Conservation (phyloP, 1,140 invertebrate genomes). For the Pseudachorutes palmiensis region DNA sequence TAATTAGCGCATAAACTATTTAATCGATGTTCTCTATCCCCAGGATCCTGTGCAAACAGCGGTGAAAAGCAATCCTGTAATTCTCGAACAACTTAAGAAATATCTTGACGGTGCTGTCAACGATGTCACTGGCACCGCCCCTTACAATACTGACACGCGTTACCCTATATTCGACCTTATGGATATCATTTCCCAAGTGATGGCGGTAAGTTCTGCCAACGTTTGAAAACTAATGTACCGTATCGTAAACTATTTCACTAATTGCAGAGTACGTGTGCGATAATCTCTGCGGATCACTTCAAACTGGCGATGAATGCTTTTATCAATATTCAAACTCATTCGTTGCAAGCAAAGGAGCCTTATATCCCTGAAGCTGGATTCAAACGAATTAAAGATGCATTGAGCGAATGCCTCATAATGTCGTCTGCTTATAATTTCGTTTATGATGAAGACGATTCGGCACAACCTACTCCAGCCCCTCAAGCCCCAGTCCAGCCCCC, state of each 20-base stretch:
- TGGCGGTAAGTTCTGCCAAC: constrained; percentile 18
- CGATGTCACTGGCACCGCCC: background rate
- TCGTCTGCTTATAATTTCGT: constrained; percentile 19
- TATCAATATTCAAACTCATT: constrained; percentile 22
- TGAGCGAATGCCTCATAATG: constrained; percentile 17
- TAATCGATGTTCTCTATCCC: no score
- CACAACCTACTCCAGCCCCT: background rate
- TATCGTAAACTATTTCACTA: background rate
- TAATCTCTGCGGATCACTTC: constrained; percentile 15
- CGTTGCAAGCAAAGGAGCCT: constrained; percentile 24
- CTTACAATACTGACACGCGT: background rate
- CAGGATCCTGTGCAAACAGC: background rate
- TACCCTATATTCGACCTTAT: constrained; percentile 21
- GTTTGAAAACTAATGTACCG: background rate
- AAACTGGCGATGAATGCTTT: constrained; percentile 25
- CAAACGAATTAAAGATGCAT: constrained; percentile 19
- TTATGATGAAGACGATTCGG: background rate
- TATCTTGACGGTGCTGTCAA: background rate
- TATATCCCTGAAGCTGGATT: constrained; percentile 25
- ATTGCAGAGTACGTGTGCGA: constrained; percentile 25
- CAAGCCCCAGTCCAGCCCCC: background rate
- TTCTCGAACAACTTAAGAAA: background rate
- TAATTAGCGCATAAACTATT: no score
- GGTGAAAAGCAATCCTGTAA: background rate
- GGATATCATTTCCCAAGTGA: constrained; percentile 17